phyloP scores from a whole-genome alignment of 2,797 vertebrate species.

The Pempheris klunzingeri region DNA sequence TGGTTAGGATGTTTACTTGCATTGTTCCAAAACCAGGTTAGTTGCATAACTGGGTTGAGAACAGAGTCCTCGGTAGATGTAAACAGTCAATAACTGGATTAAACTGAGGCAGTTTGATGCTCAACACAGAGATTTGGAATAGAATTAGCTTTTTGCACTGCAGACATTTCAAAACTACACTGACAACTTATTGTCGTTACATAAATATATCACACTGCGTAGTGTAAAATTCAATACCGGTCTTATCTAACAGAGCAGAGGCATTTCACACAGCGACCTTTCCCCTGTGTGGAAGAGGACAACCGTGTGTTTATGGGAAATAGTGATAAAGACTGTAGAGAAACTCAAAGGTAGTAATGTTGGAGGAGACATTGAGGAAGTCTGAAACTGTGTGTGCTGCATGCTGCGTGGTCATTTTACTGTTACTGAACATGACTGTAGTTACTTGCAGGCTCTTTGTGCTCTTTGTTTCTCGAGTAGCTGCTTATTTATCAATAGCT shows the following conservation, averaged over 20 bases:
- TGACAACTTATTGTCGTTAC: not conserved
- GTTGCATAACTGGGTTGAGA: conserved; percentile 21
- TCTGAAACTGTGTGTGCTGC: not conserved
- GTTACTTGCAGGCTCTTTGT: conserved; percentile 35
- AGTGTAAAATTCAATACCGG: not conserved
- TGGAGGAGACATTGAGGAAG: not conserved
- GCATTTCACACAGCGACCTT: not conserved
- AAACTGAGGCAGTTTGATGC: not conserved
- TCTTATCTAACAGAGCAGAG: not conserved
- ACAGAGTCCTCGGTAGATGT: conserved; percentile 14
- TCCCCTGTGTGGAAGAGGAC: not conserved
- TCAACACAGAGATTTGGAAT: not conserved
- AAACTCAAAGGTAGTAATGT: not conserved
- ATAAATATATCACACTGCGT: not conserved
- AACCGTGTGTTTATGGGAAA: conserved; percentile 2
- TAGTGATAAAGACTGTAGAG: too few relatives aligned
- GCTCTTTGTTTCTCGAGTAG: conserved; percentile 38
- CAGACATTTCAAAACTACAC: not conserved
- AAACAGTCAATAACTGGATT: conserved; percentile 40
- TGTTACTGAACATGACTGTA: conserved; percentile 32
- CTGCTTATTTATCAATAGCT: conserved; percentile 55
- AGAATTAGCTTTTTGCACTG: not conserved
- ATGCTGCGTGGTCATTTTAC: conserved; percentile 24
- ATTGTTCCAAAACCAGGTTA: conserved; percentile 35
- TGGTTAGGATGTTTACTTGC: conserved; percentile 26